These are phyloP conservation scores for Octopus bimaculoides DNA, from an alignment of 1,140 invertebrate species.

Conservation along the genomic window DNA sequence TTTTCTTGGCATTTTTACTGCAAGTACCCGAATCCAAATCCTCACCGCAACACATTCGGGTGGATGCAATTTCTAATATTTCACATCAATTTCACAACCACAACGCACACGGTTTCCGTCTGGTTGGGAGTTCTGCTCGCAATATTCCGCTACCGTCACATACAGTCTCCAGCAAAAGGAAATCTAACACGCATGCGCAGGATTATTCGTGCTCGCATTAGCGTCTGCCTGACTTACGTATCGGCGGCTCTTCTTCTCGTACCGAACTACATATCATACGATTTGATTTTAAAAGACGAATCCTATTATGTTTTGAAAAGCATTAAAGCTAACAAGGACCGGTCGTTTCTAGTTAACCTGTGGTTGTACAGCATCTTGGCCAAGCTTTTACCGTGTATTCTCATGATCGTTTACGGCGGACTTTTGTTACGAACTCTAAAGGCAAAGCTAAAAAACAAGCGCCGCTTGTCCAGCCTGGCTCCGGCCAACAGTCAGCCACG, in stretches of 20 bases:
- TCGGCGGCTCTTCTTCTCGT: conserved; percentile 73
- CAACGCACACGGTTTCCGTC: conserved; percentile 88
- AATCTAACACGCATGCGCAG: conserved; percentile 64
- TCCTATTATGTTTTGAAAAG: conserved; percentile 29
- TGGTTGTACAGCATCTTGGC: conserved; percentile 44
- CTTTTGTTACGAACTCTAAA: conserved; percentile 52
- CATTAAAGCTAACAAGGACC: conserved; percentile 26
- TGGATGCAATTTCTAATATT: conserved; percentile 51
- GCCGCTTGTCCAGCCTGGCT: conserved; percentile 37
- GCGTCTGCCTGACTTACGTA: conserved; percentile 71
- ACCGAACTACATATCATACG: conserved; percentile 65
- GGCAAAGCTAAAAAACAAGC: conserved; percentile 36
- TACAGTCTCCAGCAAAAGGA: conserved; percentile 66
- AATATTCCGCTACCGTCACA: conserved; percentile 87
- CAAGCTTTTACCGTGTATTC: conserved; percentile 57
- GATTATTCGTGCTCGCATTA: conserved; percentile 65
- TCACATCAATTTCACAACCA: conserved; percentile 68
- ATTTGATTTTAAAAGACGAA: conserved; percentile 17
- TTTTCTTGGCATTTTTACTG: conserved; percentile 69
- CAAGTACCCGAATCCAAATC: conserved; percentile 17
- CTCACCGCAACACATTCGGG: conserved; percentile 25
- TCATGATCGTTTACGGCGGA: conserved; percentile 57
- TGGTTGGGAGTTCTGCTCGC: conserved; percentile 88
- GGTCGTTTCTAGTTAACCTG: conserved; percentile 41
- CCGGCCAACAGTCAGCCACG: conserved; percentile 18